Base-by-base conservation (phyloP, 1,140 invertebrate genomes). In the Drosophila pseudoananassae region DNA sequence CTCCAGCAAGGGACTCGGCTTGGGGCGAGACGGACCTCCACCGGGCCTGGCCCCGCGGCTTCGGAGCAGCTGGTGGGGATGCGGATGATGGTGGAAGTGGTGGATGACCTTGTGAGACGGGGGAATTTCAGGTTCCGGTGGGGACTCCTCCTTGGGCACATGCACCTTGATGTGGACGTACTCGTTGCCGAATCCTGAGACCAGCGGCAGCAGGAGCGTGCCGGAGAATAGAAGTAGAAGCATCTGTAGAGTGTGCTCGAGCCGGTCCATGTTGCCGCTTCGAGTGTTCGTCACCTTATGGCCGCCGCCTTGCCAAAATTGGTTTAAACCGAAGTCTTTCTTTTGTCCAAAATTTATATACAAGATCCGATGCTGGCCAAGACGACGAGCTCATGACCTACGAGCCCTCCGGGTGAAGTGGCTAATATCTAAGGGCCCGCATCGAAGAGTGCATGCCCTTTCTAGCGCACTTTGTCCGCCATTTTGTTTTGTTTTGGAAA, bases 261-360 rank as follows among this genome's bases (percentile, higher is more conserved):
- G 47, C 55, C 49, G 36, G 38, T 20, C 51, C 58, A 52, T 73
- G 54, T 71, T 45, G 69, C 45, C 46, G 46, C 46, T 17, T 66
- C 36, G 63, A 66, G 29, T 66, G 64, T 43, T 69, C 38, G 49
- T 74, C 61, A 71, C 49, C 58, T 73, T 71, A 60, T 71, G 70
- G 74, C 56, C 50, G 50, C 76, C 80, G 70, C 81, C 83, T 82
- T 78, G 85, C 66, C 81, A 84, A 90, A 82, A 82, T 75, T 84
- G 68, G 80, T 90, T 90, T 90, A 90, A 90, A 81, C 85, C 85
- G 75, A 74, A 71, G 66, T 82, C 79, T 74, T 73, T 78, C 74
- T 76, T 71, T 85, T 78, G 71, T 90, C 78, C 78, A 85, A 82
- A 85, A 78, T 90, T 85, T 90, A 90, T 90, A 90, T 85, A 82